phyloP scores from a whole-genome alignment of 1,140 invertebrate species.

The Kradibia gibbosae region DNA sequence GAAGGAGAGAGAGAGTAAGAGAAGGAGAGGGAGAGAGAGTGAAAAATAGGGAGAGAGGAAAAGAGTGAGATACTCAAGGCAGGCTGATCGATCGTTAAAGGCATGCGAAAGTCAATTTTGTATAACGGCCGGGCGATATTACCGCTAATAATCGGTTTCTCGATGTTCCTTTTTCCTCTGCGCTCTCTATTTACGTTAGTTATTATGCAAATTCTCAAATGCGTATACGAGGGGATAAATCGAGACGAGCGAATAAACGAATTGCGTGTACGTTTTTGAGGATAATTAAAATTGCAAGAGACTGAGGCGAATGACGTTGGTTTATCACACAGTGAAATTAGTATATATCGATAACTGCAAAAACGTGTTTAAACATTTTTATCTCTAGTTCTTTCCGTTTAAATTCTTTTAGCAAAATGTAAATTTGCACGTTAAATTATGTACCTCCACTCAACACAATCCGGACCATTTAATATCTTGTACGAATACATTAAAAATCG shows the following conservation, averaged over 20 bases:
- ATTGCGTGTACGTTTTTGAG: constrained; percentile 26
- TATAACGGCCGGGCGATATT: constrained; percentile 34
- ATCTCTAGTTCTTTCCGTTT: background rate
- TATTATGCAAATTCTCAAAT: constrained; percentile 46
- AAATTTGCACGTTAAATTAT: background rate
- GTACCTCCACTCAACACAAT: background rate
- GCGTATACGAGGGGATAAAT: constrained; percentile 18
- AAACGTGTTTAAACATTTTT: constrained; percentile 13
- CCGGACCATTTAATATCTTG: background rate
- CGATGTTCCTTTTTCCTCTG: constrained; percentile 13
- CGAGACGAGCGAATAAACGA: constrained; percentile 27
- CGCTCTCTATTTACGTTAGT: constrained; percentile 41
- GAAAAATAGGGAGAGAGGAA: background rate
- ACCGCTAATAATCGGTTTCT: constrained; percentile 44
- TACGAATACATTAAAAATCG: background rate
- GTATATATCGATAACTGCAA: background rate
- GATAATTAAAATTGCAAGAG: constrained; percentile 30
- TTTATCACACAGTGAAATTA: constrained; percentile 5
- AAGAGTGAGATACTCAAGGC: background rate
- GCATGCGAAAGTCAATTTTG: constrained; percentile 45
- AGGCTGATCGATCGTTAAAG: constrained; percentile 39
- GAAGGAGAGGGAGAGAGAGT: background rate
- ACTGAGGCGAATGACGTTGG: constrained; percentile 3
- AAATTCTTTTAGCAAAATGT: background rate
- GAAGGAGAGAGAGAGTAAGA: background rate